Conservation (phyloP, 1,140 invertebrate genomes). For the Dendroctonus ponderosae region DNA sequence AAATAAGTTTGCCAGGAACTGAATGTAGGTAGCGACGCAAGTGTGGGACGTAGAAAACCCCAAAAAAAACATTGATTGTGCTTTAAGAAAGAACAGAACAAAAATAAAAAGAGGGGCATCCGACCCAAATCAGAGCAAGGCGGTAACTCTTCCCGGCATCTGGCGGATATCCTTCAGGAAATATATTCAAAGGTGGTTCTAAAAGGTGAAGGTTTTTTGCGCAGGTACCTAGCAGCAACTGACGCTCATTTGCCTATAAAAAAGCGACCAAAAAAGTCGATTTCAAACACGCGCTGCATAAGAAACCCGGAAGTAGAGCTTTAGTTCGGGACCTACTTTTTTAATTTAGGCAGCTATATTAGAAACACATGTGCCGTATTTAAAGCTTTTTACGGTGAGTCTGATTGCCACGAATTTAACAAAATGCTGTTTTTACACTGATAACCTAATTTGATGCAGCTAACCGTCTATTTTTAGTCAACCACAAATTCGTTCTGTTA, state of each 20-base stretch:
- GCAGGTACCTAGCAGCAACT: slow-evolving; percentile 28
- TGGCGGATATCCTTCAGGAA: slow-evolving; percentile 37
- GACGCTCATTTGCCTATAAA: slow-evolving; percentile 31
- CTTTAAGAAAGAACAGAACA: slow-evolving; percentile 18
- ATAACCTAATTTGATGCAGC: slow-evolving; percentile 19
- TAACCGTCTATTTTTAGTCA: background rate
- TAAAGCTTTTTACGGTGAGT: slow-evolving; percentile 2
- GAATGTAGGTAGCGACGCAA: slow-evolving; percentile 22
- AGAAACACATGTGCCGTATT: too few relatives aligned
- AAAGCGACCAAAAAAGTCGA: slow-evolving; percentile 16
- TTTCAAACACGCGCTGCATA: slow-evolving; percentile 8
- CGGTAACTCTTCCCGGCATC: slow-evolving; percentile 34
- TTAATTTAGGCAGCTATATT: background rate
- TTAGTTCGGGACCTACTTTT: slow-evolving; percentile 32
- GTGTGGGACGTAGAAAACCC: slow-evolving; percentile 16
- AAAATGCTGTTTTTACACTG: slow-evolving; percentile 20
- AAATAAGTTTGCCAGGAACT: too few relatives aligned
- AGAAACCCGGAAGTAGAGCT: slow-evolving; percentile 29
- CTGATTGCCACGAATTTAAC: slow-evolving; percentile 1
- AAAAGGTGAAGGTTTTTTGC: slow-evolving; percentile 36
- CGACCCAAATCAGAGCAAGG: slow-evolving; percentile 25
- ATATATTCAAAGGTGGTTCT: slow-evolving; percentile 37
- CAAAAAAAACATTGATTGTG: slow-evolving; percentile 26
- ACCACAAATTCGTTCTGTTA: too few relatives aligned
- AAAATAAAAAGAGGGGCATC: slow-evolving; percentile 25